Evolutionary conservation across 2,113 vertebrate species (phyloP).

Genomic region (Caloenas nicobarica): DNA sequence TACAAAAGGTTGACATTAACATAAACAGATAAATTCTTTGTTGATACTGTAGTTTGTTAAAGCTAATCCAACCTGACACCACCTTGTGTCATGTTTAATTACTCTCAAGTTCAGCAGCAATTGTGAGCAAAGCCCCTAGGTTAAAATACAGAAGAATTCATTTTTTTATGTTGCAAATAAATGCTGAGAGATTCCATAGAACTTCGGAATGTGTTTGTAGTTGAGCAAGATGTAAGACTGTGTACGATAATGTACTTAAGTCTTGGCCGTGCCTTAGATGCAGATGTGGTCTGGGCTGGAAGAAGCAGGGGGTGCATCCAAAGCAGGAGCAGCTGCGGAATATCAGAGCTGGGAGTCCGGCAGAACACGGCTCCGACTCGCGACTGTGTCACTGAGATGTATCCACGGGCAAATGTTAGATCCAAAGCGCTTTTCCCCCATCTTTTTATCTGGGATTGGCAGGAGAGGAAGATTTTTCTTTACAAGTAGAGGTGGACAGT

Average conservation of each 20-base stretch:
- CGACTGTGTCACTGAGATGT: neutral
- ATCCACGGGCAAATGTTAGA: neutral
- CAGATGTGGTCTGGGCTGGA: neutral
- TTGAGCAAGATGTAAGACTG: neutral
- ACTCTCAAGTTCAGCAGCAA: neutral
- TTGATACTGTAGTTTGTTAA: neutral
- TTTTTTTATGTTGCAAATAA: neutral
- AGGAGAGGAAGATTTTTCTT: neutral
- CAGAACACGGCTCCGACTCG: neutral
- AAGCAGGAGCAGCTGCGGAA: neutral
- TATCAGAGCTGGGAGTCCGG: neutral
- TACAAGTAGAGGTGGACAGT: neutral
- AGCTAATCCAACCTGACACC: neutral
- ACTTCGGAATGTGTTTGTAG: neutral
- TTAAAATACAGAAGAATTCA: neutral
- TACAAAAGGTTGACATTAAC: neutral
- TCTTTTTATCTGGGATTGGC: neutral
- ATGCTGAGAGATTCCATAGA: neutral
- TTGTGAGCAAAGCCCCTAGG: neutral
- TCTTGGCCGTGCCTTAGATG: neutral
- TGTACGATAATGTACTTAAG: neutral
- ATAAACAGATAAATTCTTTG: neutral
- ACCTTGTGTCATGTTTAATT: neutral
- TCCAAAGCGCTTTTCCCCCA: fast-evolving
- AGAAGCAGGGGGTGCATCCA: neutral